Base-by-base conservation (phyloP, 2,113 vertebrate genomes). In the Jaculus jaculus region DNA sequence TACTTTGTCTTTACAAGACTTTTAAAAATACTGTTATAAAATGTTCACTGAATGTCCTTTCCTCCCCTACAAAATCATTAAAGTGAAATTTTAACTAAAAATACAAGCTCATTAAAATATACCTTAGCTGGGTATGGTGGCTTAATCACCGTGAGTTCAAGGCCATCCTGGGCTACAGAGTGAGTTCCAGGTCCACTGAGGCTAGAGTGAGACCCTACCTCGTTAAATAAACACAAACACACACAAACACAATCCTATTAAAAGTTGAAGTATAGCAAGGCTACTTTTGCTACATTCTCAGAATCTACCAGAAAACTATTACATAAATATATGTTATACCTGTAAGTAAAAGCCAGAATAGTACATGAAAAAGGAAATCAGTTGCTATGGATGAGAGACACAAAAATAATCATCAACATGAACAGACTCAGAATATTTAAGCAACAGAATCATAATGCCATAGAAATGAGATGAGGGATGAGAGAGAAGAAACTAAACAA, bases 61-160 rank as follows among this genome's bases (percentile, higher is more conserved):
- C 86, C 68, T 93, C 93, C 12, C 23, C 54, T 90, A 68, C 30
- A 73, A 81, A 91, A 60, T 39, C 61, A 90, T 65, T 28, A 39
- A 39, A 61, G 86, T 87, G 81, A 81, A 15, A 61, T 77, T 87
- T 92, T 79, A 82, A 87, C 74, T 74, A 93, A 63, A 87, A 90
- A 92, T 75, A 94, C 34, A 89, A 71, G 54, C 58, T 60, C 80
- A 75, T 37, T 88, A 30, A 73, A 18, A 54, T 12, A 54, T 12
- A 16, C 15, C 54, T 54, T 12, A 54, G 54, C 54, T 54, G 54
- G 54, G 54, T 12, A 54, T 54, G 54, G 54, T 16, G 54, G 54
- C 54, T 54, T 16, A 54, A 54, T 51, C 51, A 51, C 51, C 51
- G 12, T 51, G 51, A 54, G 10, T 54, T 54, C 15, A 16, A 54